phyloP scores from a whole-genome alignment of 2,113 vertebrate species.

The Mastomys coucha region DNA sequence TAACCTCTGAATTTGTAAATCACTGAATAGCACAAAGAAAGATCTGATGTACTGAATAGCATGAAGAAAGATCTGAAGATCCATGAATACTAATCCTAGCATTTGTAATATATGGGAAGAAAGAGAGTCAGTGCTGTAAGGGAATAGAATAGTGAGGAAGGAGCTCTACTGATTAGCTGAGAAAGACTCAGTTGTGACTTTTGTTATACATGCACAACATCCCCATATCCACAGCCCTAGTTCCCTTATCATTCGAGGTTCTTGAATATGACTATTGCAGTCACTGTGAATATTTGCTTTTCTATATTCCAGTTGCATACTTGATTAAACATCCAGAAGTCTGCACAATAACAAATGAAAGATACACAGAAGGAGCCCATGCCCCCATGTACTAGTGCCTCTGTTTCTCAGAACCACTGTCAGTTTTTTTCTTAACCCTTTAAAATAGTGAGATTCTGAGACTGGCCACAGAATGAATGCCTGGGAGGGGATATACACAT shows the following conservation, averaged over 20 bases:
- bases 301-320: neutral
- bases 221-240: neutral
- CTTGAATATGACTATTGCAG: neutral
- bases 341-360: neutral
- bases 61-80: neutral
- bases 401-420: neutral
- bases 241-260: neutral
- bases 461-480: neutral
- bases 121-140: no score
- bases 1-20: neutral
- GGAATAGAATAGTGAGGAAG: neutral
- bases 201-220: neutral
- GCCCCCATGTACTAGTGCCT: neutral
- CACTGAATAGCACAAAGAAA: neutral
- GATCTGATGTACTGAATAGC: neutral
- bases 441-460: constrained; percentile 41
- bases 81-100: accelerated
- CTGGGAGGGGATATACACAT: neutral
- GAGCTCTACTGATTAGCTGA: neutral
- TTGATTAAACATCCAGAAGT: constrained; percentile 43
- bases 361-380: neutral
- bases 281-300: constrained; percentile 16
- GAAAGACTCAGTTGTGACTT: neutral
- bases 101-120: neutral
- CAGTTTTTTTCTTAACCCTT: constrained; percentile 2